Base-by-base conservation (phyloP, 2,888 invertebrate species). In the Aporophyla lueneburgensis region DNA sequence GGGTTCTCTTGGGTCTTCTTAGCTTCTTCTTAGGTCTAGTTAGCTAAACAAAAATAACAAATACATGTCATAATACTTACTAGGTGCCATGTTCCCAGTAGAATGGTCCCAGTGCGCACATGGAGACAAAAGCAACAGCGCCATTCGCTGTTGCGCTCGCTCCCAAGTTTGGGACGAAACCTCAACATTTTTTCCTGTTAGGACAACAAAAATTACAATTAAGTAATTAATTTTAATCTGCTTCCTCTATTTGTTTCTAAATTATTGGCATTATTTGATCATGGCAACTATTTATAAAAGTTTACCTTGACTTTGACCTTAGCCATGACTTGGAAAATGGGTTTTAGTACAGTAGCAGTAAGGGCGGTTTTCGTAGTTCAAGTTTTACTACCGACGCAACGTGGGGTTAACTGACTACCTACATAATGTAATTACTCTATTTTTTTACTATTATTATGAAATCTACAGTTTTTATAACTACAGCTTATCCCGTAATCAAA, bases 11-110 rank as follows among this genome's bases (percentile, higher is more conserved):
- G 9, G 59, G 24, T 58, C 16, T n/a, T n/a, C n/a, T n/a, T n/a
- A n/a, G n/a, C n/a, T n/a, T n/a, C n/a, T n/a, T n/a, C n/a, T n/a
- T 73, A 58, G 0, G 12, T 40, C 53, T 40, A 53, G 24, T 40
- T 14, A 43, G 27, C 19, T 12, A 49, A 75, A 49, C 12, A 27
- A 58, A 65, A 51, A 33, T 24, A 58, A 51, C 49, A 46, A 59
- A 72, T 21, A 33, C 6, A 80, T 80, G 40, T n/a, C 21, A n/a
- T 53, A 7, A 61, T 76, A 95, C 97, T 97, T 96, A 98, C 98
- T 97, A 98, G 97, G 94, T 98, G 98, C 98, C 98, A 98, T 93
- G 98, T 97, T 89, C 98, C 98, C 82, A 98, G 97, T 82, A 98
- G 96, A 74, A 98, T 98, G 53, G 98, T 98, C 54, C 98, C 98